Base-by-base conservation (phyloP, 1,140 invertebrate genomes). In the Plodia interpunctella region DNA sequence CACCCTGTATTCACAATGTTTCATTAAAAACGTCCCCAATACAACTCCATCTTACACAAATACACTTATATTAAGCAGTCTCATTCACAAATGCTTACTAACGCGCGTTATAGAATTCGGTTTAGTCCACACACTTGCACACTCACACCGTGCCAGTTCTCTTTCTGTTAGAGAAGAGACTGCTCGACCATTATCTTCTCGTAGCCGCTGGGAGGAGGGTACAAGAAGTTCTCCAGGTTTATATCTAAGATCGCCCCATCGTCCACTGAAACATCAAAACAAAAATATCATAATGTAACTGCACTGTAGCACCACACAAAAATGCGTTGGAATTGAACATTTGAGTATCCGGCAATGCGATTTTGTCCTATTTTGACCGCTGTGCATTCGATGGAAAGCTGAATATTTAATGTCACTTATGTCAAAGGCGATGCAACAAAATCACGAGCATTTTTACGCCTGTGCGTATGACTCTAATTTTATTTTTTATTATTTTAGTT, bases 111-210 rank as follows among this genome's bases (percentile, higher is more conserved):
- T 9, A 52, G 32, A 10, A 38, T 30, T 51, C 49, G 11, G 20
- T 20, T 49, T 38, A 21, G 51, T 59, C 32, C 49, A 53, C 51
- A 30, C 44, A 50, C 30, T 32, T 32, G 25, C 20, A 21, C 57
- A 60, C 49, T 71, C 57, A 61, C 59, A 60, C 51, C 54, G 15
- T 62, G 63, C 65, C 30, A 44, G 50, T 30, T 51, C 61, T 15
- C 5, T 30, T 59, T 68, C 19, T 70, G 87, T 94, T 96, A 99
- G 62, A 99, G 94, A 19, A 99, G 91, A 3, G 97, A 98, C 86
- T 99, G 97, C 88, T 99, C 98, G 55, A 99, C 91, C 94, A 99
- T 97, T 63, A 99, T 99, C 90, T 96, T 95, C 65, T 98, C 97
- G 84, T 96, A 99, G 28, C 98, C 98, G 49, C 92, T 89, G 0